Percentiles rank a stretch among this genome's conserved stretches.
Evolutionary conservation across 2,113 vertebrate genomes (phyloP).

Genomic region (Rostratula benghalensis): DNA sequence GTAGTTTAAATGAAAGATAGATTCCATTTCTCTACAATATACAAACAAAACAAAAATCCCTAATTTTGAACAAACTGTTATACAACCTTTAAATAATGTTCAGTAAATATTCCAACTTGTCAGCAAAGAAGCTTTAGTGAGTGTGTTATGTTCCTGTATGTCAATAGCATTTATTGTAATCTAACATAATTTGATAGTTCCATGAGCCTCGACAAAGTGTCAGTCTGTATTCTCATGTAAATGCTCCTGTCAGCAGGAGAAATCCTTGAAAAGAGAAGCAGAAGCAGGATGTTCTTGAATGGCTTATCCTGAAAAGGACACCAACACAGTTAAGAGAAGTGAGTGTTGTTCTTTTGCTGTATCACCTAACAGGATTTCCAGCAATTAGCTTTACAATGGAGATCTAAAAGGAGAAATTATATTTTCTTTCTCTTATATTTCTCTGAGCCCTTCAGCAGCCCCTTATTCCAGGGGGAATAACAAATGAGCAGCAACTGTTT

Average conservation of each 20-base stretch:
- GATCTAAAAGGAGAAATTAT: background rate
- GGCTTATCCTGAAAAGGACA: background rate
- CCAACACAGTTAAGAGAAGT: background rate
- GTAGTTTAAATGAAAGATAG: background rate
- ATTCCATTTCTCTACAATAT: background rate
- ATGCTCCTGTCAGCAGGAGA: slow-evolving; percentile 27
- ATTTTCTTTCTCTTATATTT: background rate
- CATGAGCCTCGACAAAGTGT: slow-evolving; percentile 2
- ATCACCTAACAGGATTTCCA: background rate
- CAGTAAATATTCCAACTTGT: background rate
- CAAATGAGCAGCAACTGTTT: background rate
- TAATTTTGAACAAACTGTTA: background rate
- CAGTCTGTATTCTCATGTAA: slow-evolving; percentile 51
- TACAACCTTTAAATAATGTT: background rate
- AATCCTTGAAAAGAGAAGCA: background rate
- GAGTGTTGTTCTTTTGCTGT: background rate
- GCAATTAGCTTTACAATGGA: background rate
- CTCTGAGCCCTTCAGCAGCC: background rate
- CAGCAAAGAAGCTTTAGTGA: background rate
- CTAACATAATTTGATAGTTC: slow-evolving; percentile 18
- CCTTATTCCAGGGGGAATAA: background rate
- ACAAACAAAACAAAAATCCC: background rate
- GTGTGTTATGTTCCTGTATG: background rate
- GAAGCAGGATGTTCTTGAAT: background rate
- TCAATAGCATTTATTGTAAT: slow-evolving; percentile 30